Conservation (phyloP, 1,140 invertebrate genomes). For the Hermetia illucens region DNA sequence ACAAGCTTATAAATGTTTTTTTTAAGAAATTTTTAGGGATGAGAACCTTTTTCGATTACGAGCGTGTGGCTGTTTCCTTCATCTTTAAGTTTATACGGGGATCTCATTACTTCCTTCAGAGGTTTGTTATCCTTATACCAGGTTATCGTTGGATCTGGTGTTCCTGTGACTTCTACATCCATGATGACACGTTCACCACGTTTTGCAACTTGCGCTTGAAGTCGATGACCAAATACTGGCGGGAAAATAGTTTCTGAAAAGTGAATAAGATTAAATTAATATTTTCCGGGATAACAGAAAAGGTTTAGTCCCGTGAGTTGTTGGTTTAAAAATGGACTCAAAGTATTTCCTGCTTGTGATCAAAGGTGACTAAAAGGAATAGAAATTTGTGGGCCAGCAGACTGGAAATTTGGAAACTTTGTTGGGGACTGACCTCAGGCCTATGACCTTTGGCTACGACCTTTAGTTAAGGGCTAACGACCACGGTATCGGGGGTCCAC, state of each 20-base stretch:
- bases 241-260: constrained; percentile 57
- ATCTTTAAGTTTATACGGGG: constrained; percentile 36
- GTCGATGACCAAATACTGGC: constrained; percentile 62
- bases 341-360: no score
- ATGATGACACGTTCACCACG: constrained; percentile 56
- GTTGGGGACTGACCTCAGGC: no score
- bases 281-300: no score
- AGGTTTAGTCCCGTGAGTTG: no score
- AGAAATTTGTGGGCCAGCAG: no score
- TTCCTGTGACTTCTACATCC: constrained; percentile 66
- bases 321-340: no score
- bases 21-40: constrained; percentile 2
- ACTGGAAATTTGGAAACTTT: no score
- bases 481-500: no score
- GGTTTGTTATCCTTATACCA: constrained; percentile 61
- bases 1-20: constrained; percentile 10
- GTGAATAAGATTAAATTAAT: no score
- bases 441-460: no score
- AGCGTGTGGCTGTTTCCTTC: constrained; percentile 51
- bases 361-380: no score
- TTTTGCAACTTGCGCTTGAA: constrained; percentile 61
- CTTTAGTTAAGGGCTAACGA: no score
- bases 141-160: constrained; percentile 51
- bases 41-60: constrained; percentile 51
- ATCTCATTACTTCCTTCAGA: constrained; percentile 33